A percentile compares a stretch with the other conserved stretches of the same genome.
phyloP scores from a whole-genome alignment of 1,140 invertebrate species.

The Psilanteris sp. region DNA sequence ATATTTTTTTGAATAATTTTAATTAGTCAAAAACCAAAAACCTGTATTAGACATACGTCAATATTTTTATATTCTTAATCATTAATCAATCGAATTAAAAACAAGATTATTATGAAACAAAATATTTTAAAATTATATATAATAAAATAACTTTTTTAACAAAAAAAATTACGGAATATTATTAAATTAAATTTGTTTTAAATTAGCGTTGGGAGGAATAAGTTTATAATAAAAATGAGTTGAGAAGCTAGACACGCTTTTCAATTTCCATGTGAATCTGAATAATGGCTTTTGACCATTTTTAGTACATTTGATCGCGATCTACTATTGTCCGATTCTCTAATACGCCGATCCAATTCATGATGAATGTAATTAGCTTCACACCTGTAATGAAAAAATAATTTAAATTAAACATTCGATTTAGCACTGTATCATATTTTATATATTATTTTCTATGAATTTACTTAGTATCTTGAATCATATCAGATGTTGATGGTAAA shows the following conservation, averaged over 20 bases:
- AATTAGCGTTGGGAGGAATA: too few species aligned
- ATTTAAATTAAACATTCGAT: neutral
- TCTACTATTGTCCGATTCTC: slow-evolving; percentile 64
- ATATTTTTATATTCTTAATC: too few species aligned
- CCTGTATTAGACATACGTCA: too few species aligned
- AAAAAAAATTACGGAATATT: too few species aligned
- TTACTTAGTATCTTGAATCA: slow-evolving; percentile 66
- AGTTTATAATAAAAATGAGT: neutral
- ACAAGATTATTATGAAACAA: too few species aligned
- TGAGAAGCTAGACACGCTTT: slow-evolving; percentile 13
- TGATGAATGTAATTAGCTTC: slow-evolving; percentile 64
- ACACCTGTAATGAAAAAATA: slow-evolving; percentile 43
- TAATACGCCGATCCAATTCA: slow-evolving; percentile 58
- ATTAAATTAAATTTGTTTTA: too few species aligned
- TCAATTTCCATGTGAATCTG: slow-evolving; percentile 54
- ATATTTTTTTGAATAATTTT: slow-evolving; percentile 1
- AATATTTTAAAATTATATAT: too few species aligned
- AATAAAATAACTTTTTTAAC: too few species aligned
- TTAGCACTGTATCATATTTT: neutral
- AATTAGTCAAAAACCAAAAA: too few species aligned
- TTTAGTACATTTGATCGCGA: slow-evolving; percentile 68
- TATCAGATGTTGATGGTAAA: slow-evolving; percentile 36
- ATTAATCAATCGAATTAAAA: too few species aligned
- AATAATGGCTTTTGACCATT: slow-evolving; percentile 63
- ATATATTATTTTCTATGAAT: neutral